Base-by-base conservation (phyloP, 2,797 vertebrate genomes). In the Acomys russatus region DNA sequence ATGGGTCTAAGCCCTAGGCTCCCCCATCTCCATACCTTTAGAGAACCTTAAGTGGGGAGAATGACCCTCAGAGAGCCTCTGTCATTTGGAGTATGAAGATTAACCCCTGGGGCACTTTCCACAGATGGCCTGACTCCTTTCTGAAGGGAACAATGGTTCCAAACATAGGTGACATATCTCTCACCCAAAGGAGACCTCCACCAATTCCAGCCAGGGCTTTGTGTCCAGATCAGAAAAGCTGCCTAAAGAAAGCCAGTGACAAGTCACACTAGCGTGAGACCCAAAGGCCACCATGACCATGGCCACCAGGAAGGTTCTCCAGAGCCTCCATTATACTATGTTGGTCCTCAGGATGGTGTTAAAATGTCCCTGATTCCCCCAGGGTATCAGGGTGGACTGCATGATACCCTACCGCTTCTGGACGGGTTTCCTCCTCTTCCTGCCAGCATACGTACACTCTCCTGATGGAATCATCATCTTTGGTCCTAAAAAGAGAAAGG, bases 371-470 rank as follows among this genome's bases (percentile, higher is more conserved):
- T 56, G 18, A 9, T 14, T 35, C 18, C 25, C 30, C 25, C 14
- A 66, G 12, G 25, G 35, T 25, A 56, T 78, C 51, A 44, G 51
- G 63, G 28, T 3, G 17, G 86, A 95, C 96, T 92, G 88, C 86
- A 38, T 70, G 94, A 97, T 96, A 98, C 99, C 99, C 99, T 99
- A 99, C 99, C 99, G 99, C 98, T 99, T 99, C 93, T 99, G 99
- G 96, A 99, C 95, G 79, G 99, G 99, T 98, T 99, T 99, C 98
- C 99, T 99, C 98, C 99, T 98, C 98, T 99, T 99, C 88, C 99
- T 99, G 91, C 99, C 99, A 3, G 99, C 99, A 22, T 99, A 99
- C 94, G 99, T 99, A 98, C 99, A 99, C 98, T 99, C 99, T 97
- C 99, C 99, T 0, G 99, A 99, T 63, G 99, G 99, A 96, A 99